Evolutionary conservation across 1,140 invertebrate genomes (phyloP).

Genomic region (Mya arenaria): DNA sequence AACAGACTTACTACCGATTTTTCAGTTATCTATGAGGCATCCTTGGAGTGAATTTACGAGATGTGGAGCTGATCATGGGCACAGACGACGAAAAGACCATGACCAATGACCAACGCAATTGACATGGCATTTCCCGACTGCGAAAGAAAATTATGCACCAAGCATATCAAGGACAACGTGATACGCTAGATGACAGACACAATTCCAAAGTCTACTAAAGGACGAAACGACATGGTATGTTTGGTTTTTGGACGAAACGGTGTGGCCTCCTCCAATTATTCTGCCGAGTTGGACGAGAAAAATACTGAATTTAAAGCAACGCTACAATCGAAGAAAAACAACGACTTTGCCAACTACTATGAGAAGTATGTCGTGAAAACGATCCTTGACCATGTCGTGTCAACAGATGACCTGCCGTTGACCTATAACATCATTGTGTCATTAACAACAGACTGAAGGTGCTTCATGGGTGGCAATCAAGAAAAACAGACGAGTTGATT

Average conservation of each 20-base stretch:
- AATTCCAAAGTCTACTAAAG: background rate
- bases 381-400: background rate
- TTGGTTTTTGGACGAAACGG: constrained; percentile 15
- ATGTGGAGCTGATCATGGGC: constrained; percentile 23
- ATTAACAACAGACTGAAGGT: constrained; percentile 22
- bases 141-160: constrained; percentile 29
- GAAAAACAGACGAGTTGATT: background rate
- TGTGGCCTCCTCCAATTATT: background rate
- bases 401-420: background rate
- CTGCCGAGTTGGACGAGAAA: background rate
- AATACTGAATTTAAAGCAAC: background rate
- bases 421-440: constrained; percentile 13
- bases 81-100: constrained; percentile 54
- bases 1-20: constrained; percentile 23
- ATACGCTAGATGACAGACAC: constrained; percentile 44
- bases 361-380: constrained; percentile 7
- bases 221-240: background rate
- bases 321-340: background rate
- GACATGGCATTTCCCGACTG: constrained; percentile 16
- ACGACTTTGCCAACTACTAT: background rate
- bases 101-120: constrained; percentile 53
- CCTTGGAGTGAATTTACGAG: background rate
- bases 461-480: background rate
- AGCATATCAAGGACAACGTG: constrained; percentile 54
- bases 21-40: constrained; percentile 7